Percentiles rank a stretch among this genome's conserved stretches.
Evolutionary conservation across 2,113 vertebrate species (phyloP).

Genomic region (Stomatorhinus ivindoensis): DNA sequence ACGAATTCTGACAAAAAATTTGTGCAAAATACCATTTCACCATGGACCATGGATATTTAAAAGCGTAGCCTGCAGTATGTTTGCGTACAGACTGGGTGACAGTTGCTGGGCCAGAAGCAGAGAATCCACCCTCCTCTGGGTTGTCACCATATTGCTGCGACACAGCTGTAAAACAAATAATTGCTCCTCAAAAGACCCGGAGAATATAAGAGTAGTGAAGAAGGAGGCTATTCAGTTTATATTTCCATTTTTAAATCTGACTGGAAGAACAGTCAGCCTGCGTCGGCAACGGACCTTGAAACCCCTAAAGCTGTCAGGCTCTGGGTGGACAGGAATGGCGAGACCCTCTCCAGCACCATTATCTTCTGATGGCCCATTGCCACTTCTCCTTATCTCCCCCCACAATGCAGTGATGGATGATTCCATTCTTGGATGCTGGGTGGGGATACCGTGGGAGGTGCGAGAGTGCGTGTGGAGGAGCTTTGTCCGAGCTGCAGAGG

Average conservation of each 20-base stretch:
- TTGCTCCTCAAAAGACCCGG: not conserved
- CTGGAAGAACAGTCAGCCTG: not conserved
- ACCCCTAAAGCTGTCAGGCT: not conserved
- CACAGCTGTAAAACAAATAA: not conserved
- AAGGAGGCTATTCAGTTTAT: not conserved
- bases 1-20: not conserved
- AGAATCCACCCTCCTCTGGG: not conserved
- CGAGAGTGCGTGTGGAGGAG: not conserved
- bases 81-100: not conserved
- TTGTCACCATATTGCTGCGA: not conserved
- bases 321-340: not conserved
- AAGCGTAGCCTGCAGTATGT: not conserved
- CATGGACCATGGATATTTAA: not conserved
- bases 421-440: not conserved
- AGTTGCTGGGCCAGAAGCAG: not conserved
- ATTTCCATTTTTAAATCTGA: not conserved
- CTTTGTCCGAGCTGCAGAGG: not conserved
- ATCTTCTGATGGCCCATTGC: not conserved
- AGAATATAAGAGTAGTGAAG: not conserved
- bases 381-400: not conserved
- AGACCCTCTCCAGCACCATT: not conserved
- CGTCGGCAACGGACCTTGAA: not conserved
- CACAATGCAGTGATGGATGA: not conserved
- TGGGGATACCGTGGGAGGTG: not conserved
- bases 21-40: not conserved